These are phyloP conservation scores for Ascaphus truei DNA, from an alignment of 2,113 vertebrate species.

Conservation along the genomic window DNA sequence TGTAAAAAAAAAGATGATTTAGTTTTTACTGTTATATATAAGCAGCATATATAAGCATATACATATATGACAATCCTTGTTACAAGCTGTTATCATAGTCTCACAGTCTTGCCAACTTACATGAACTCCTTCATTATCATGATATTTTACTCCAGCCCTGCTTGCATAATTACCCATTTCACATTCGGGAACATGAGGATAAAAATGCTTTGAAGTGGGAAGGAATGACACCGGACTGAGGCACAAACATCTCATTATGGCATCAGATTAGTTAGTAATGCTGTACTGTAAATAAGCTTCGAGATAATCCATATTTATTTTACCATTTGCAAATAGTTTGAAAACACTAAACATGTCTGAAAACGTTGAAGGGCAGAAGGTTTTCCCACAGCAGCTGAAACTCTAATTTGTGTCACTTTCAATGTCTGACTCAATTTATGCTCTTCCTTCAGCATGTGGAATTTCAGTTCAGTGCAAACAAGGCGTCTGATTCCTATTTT, in stretches of 20 bases:
- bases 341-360: background rate
- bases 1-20: no score
- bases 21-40: no score
- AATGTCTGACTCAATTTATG: background rate
- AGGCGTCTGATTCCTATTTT: conserved; percentile 29
- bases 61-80: no score
- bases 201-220: no score
- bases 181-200: no score
- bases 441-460: conserved; percentile 14
- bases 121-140: no score
- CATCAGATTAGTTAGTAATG: background rate
- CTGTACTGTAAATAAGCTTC: background rate
- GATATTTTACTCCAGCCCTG: no score
- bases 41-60: no score
- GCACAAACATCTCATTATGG: background rate
- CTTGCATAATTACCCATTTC: no score
- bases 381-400: conserved; percentile 20
- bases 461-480: conserved; percentile 4
- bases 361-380: background rate
- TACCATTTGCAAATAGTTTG: conserved; percentile 4
- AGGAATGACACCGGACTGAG: no score
- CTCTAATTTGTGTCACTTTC: background rate
- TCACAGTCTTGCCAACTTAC: no score
- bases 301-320: background rate
- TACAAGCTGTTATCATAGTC: no score